Evolutionary conservation across 2,113 vertebrate genomes (phyloP).

Genomic region (Pithys albifrons): DNA sequence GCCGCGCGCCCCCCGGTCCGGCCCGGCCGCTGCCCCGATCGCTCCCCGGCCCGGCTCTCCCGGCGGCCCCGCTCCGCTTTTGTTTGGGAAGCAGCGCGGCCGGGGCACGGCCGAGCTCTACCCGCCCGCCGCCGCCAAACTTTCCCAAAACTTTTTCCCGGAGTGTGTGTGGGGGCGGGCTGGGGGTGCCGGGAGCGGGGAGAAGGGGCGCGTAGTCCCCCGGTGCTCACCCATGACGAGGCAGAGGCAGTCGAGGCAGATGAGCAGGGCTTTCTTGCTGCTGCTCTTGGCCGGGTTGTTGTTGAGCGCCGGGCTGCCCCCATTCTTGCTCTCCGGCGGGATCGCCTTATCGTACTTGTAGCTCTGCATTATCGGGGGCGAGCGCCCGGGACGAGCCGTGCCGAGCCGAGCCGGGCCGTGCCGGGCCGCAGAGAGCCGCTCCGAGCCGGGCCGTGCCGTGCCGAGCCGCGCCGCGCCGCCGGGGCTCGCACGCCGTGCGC

Average conservation of each 20-base stretch:
- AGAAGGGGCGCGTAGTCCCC: not conserved
- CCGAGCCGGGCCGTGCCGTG: not conserved
- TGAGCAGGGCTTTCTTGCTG: conserved; percentile 87
- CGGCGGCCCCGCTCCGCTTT: conserved; percentile 5
- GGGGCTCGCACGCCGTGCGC: not conserved
- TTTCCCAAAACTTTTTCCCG: not conserved
- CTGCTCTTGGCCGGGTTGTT: conserved; percentile 82
- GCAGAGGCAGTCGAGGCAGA: conserved; percentile 92
- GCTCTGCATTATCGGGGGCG: conserved; percentile 85
- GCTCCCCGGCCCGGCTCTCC: not conserved
- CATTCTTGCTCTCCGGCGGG: conserved; percentile 92
- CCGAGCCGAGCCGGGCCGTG: not conserved
- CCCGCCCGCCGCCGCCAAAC: not conserved
- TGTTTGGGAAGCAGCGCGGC: not conserved
- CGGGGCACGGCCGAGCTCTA: not conserved
- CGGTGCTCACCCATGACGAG: conserved; percentile 89
- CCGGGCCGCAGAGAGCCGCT: not conserved
- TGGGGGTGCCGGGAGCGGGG: not conserved
- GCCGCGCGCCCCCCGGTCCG: not conserved
- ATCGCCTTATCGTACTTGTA: conserved; percentile 98
- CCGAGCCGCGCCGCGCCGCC: not conserved
- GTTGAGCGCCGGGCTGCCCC: conserved; percentile 88
- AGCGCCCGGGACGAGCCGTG: conserved; percentile 8
- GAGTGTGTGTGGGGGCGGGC: not conserved
- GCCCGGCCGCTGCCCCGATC: not conserved